Conservation (phyloP, 2,888 invertebrate species). For the Cremastinae sp. region DNA sequence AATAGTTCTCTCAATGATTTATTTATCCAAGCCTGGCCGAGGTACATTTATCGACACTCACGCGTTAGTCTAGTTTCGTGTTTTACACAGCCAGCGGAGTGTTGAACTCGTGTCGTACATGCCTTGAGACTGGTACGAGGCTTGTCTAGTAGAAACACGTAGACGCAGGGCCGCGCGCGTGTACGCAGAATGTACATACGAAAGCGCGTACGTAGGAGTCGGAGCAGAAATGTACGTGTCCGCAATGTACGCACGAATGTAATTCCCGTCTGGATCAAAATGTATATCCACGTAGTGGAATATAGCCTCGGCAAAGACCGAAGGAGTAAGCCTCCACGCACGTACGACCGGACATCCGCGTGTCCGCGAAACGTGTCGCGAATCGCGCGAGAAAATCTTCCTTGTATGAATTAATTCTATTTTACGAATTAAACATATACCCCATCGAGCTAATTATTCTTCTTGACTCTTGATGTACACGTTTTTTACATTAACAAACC, state of each 20-base stretch:
- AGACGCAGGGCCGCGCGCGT: neutral
- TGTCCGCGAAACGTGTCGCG: slow-evolving; percentile 31
- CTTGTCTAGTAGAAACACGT: slow-evolving; percentile 28
- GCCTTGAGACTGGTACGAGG: slow-evolving; percentile 31
- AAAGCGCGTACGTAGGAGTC: slow-evolving; percentile 44
- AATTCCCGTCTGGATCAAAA: slow-evolving; percentile 30
- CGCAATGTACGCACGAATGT: slow-evolving; percentile 41
- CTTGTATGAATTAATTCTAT: neutral
- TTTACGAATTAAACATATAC: neutral
- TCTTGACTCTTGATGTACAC: no score
- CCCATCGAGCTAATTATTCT: no score
- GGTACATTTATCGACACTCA: neutral
- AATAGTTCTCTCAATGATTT: no score
- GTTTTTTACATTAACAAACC: no score
- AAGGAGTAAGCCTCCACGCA: slow-evolving; percentile 53
- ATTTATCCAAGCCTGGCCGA: no score
- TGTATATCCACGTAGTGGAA: slow-evolving; percentile 2
- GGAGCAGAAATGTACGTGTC: slow-evolving; percentile 55
- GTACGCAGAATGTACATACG: slow-evolving; percentile 16
- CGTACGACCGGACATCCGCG: slow-evolving; percentile 54
- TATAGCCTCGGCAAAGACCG: slow-evolving; percentile 26
- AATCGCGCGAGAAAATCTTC: slow-evolving; percentile 30
- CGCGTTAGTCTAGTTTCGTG: slow-evolving; percentile 18
- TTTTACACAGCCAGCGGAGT: slow-evolving; percentile 43
- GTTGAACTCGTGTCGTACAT: slow-evolving; percentile 53